A percentile compares a stretch with the other conserved stretches of the same genome.
These are phyloP conservation scores for Lophotriccus pileatus DNA, from an alignment of 2,797 vertebrate species.

Conservation along the genomic window DNA sequence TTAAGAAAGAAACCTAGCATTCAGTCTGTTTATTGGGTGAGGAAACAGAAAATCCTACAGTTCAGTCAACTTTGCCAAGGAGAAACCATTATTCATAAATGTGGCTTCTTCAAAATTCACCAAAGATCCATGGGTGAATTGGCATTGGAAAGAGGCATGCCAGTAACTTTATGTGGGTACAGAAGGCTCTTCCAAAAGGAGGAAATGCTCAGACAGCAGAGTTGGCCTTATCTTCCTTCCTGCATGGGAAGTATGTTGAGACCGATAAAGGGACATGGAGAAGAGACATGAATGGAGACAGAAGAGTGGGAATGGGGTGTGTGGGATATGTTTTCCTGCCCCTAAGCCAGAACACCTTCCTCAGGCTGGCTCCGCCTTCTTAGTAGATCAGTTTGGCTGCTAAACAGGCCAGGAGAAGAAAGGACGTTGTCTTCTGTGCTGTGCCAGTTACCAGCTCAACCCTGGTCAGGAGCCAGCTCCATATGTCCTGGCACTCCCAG, in stretches of 20 bases:
- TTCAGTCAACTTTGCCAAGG: background rate
- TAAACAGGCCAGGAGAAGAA: background rate
- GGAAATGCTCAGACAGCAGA: background rate
- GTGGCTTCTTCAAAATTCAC: background rate
- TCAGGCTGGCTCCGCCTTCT: background rate
- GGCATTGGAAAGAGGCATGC: accelerated
- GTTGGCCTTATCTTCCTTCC: background rate
- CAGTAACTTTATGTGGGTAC: background rate
- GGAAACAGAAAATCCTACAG: background rate
- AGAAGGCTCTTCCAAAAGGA: background rate
- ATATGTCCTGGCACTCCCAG: accelerated
- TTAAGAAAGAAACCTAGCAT: background rate
- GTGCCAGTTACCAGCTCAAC: background rate
- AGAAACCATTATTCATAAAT: background rate
- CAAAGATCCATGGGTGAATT: background rate
- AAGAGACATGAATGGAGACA: background rate
- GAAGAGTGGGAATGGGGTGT: background rate
- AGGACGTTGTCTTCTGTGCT: background rate
- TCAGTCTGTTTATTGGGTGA: background rate
- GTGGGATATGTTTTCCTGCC: background rate
- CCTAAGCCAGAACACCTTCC: background rate
- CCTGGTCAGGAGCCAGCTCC: background rate
- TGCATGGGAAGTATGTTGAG: background rate
- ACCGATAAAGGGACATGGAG: accelerated
- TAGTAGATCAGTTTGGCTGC: background rate